Base-by-base conservation (phyloP, 2,113 vertebrate species). In the Terrapene triunguis region DNA sequence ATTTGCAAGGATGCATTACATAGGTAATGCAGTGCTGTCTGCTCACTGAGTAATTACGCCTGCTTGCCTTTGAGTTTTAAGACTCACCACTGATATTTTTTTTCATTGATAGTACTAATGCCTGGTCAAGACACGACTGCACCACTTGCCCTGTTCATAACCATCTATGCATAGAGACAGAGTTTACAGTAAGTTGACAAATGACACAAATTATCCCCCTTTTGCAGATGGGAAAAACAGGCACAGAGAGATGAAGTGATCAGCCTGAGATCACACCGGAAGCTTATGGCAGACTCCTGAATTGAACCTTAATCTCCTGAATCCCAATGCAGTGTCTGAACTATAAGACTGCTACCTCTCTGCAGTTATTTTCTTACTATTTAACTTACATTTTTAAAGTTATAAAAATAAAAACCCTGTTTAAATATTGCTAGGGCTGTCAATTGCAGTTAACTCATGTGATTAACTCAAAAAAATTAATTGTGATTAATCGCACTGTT, bases 201-300 rank as follows among this genome's bases (percentile, higher is more conserved):
- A 2, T 8, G 69, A 42, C 22, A 85, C 1, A 59, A 57, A 12
- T 42, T 24, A 27, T 4, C 48, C 44, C 6, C 9, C 5, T 93
- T 57, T 57, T 85, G 57, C 32, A 21, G 21, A 1, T 53, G n/a
- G 50, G 50, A 83, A 8, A 29, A 4, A 84, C 42, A 47, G 10
- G 82, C 88, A 55, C 38, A 85, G 1, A 29, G 50, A 0, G 0
- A 0, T 80, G 11, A 62, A 62, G 27, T 62, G 27, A 62, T 62
- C 29, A 29, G 27, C 27, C 57, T 13, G 14, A 32, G 57, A 62
- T 62, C 4, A 10, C 32, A 2, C 5, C 65, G 21, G 10, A 74
- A 74, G 62, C 85, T 80, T 90, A 32, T 53, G 5, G 35, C 16
- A 55, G 48, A 91, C 3, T 24, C 89, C 74, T 88, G 27, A 80